phyloP scores from a whole-genome alignment of 2,797 vertebrate genomes.

The Poliocrania exsul region DNA sequence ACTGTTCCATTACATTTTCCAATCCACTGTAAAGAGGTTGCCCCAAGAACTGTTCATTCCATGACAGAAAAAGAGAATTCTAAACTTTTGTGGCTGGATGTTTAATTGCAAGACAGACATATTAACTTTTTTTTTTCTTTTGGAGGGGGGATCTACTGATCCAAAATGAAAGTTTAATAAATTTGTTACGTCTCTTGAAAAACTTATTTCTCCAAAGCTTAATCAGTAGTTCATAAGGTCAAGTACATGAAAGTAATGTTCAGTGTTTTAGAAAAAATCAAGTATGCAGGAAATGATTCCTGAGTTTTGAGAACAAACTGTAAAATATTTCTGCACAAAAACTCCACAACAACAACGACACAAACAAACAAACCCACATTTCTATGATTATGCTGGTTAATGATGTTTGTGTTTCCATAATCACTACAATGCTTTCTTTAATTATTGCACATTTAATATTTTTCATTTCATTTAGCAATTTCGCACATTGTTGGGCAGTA shows the following conservation, averaged over 20 bases:
- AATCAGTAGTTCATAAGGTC: neutral
- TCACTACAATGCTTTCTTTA: conserved; percentile 35
- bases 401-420: conserved; percentile 66
- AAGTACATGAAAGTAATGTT: neutral
- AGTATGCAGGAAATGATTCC: neutral
- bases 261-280: neutral
- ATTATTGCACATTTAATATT: conserved; percentile 57
- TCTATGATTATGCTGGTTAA: conserved; percentile 54
- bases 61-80: neutral
- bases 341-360: too few relatives aligned
- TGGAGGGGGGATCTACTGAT: neutral
- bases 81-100: neutral
- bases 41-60: neutral
- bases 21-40: neutral
- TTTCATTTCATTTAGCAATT: conserved; percentile 71
- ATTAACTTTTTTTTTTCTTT: neutral
- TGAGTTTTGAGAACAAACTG: neutral
- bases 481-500: conserved; percentile 9
- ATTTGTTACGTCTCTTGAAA: neutral
- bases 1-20: neutral
- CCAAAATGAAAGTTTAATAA: neutral
- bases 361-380: neutral
- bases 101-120: neutral
- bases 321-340: neutral
- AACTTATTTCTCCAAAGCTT: neutral